Base-by-base conservation (phyloP, 2,113 vertebrate species). In the Chaenogobius annularis region DNA sequence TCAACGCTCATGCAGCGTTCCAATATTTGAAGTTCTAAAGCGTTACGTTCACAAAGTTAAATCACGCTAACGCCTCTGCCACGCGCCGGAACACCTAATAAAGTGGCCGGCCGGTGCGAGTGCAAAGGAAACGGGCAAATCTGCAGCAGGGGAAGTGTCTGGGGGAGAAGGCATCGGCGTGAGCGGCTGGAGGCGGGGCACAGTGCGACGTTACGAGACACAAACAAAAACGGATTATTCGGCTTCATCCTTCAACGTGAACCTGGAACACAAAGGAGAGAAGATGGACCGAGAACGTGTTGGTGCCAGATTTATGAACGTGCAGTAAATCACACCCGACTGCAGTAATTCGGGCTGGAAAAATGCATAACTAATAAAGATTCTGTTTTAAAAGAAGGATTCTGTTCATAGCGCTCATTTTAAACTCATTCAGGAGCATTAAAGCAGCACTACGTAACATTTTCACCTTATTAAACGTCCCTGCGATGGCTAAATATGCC, bases 171-270 rank as follows among this genome's bases (percentile, higher is more conserved):
- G 89, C 90, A 88, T 87, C 83, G 6, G 75, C 74, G 88, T 84
- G 86, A 80, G 78, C 52, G 20, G 55, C 11, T 81, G 79, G 81
- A 84, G 77, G 72, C 71, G 68, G 62, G 54, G 67, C 63, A 74
- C 56, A 69, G 26, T 50, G 59, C 56, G 43, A 17, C 1, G 59
- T 14, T 46, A 63, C 77, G 46, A 3, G 20, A 22, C 47, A 70
- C 44, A 47, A 11, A 23, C 48, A 15, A 44, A 22, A 20, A 26
- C 23, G 11, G 26, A 65, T 72, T 89, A 90, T 11, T 91, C 90
- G 22, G 48, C 84, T 35, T 92, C 92, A 0, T 92, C 92, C 75
- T 73, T 90, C 31, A 94, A 77, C 61, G 87, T 85, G 73, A 92
- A 93, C 93, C 93, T 94, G 80, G 23, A 67, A 78, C 12, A 68